Evolutionary conservation across 2,797 vertebrate genomes (phyloP).

Genomic region (Dendrocincla fuliginosa): DNA sequence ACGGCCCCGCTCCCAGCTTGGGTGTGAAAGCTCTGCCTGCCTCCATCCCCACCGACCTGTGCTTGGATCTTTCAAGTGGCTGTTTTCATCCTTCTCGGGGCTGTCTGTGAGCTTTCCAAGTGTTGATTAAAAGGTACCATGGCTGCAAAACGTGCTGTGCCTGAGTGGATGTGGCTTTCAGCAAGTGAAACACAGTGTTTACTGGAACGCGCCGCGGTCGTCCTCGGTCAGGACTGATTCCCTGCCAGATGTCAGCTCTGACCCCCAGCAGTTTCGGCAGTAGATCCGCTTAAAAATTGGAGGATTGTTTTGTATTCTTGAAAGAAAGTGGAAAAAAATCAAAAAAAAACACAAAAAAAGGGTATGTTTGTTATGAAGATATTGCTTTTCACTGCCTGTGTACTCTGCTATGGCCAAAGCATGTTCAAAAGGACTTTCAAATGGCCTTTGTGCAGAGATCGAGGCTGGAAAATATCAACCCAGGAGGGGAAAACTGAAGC

Average conservation of each 20-base stretch:
- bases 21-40: background rate
- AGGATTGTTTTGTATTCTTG: background rate
- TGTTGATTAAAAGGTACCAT: slow-evolving; percentile 53
- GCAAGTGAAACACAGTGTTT: slow-evolving; percentile 21
- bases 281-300: background rate
- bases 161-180: slow-evolving; percentile 11
- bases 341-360: background rate
- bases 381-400: background rate
- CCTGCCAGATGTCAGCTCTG: slow-evolving; percentile 58
- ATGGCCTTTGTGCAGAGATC: background rate
- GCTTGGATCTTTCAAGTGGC: background rate
- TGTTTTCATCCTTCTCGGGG: background rate
- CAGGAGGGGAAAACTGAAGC: slow-evolving; percentile 18
- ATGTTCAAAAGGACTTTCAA: background rate
- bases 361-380: slow-evolving; percentile 24
- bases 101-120: slow-evolving; percentile 6
- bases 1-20: background rate
- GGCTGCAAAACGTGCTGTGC: background rate
- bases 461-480: slow-evolving; percentile 46
- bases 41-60: background rate
- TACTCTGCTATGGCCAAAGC: background rate
- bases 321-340: background rate
- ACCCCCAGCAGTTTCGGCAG: slow-evolving; percentile 58
- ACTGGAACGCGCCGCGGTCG: background rate
- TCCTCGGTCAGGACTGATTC: background rate